phyloP scores from a whole-genome alignment of 2,113 vertebrate species.

The Rhagologus leucostigma region DNA sequence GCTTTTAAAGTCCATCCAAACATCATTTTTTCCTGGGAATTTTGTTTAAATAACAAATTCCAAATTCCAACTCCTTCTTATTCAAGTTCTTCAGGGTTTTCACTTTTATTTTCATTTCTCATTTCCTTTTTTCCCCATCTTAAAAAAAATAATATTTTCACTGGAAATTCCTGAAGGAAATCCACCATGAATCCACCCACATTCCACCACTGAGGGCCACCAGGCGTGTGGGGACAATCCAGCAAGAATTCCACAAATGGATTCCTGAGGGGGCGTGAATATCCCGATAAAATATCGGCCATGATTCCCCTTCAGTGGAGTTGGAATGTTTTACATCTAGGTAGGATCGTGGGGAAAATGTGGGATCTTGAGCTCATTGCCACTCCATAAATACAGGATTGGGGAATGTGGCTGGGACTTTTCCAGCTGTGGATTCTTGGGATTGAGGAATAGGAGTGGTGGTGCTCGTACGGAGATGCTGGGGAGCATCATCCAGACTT shows the following conservation, averaged over 20 bases:
- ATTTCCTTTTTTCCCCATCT: background rate
- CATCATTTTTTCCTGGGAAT: background rate
- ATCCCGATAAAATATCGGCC: fast-evolving
- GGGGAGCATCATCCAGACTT: background rate
- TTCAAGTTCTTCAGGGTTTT: background rate
- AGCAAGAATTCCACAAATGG: background rate
- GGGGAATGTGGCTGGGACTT: background rate
- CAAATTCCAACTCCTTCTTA: background rate
- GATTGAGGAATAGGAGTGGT: fast-evolving
- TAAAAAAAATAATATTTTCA: background rate
- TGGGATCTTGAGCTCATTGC: fast-evolving
- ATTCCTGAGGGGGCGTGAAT: background rate
- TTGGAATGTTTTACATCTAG: background rate
- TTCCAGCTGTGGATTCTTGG: background rate
- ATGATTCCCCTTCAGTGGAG: fast-evolving
- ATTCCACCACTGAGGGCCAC: background rate
- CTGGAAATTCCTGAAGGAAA: background rate
- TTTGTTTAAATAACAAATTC: background rate
- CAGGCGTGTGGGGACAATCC: background rate
- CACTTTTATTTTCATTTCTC: background rate
- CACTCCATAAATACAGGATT: fast-evolving
- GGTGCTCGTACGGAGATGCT: fast-evolving
- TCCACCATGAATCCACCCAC: background rate
- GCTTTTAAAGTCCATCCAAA: background rate
- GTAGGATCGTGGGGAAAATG: fast-evolving